A percentile compares a stretch with the other conserved stretches of the same genome.
phyloP scores from a whole-genome alignment of 2,113 vertebrate species.

The Hystrix brachyura region DNA sequence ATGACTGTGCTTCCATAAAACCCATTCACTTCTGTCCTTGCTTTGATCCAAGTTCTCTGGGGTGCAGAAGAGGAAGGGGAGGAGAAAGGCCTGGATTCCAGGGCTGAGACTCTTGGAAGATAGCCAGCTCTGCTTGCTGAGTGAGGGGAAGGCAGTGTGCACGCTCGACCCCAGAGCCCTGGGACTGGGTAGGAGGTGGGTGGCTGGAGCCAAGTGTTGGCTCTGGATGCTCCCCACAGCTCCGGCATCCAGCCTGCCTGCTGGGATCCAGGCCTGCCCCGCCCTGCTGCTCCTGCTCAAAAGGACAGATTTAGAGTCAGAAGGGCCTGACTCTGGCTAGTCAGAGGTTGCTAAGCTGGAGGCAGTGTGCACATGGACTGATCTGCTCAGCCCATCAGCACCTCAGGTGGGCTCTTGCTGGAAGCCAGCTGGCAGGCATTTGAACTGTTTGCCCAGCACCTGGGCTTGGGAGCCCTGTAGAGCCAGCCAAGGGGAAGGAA shows the following conservation, averaged over 20 bases:
- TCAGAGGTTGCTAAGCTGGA: background rate
- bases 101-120: constrained; percentile 65
- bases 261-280: background rate
- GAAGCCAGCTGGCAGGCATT: background rate
- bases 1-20: background rate
- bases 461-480: background rate
- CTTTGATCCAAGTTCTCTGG: constrained; percentile 63
- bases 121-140: constrained; percentile 46
- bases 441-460: background rate
- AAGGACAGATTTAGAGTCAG: background rate
- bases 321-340: background rate
- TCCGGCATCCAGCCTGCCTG: background rate
- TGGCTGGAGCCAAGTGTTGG: background rate
- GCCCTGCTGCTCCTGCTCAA: background rate
- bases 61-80: background rate
- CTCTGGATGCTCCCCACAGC: background rate
- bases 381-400: background rate
- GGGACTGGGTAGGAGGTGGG: background rate
- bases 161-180: rapidly evolving
- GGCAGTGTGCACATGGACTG: background rate
- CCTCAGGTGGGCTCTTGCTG: background rate
- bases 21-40: background rate
- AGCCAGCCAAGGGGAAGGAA: background rate
- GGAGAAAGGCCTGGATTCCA: constrained; percentile 51
- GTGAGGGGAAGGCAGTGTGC: background rate